Evolutionary conservation across 1,140 invertebrate species (phyloP), one percentile per base, ranked within the genome.

Genomic region (Sminthurides bifidus): DNA sequence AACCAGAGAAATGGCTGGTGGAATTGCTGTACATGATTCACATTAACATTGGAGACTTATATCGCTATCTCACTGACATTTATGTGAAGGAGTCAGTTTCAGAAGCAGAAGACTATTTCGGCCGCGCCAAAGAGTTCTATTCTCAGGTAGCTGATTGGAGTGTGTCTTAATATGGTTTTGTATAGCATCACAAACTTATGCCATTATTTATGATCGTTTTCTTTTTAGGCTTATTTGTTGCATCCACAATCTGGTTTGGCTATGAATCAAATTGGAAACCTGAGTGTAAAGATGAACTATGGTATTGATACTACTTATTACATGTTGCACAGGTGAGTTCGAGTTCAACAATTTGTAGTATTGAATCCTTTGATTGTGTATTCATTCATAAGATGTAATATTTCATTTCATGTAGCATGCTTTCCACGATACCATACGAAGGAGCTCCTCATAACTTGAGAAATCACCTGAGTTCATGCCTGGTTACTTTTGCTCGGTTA

Each of bases 311-410:
- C 62, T 26, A 51, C 43, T n/a, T 64, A 64, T 29, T 64, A 64
- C 33, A 62, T 64, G 23, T 43, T 64, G 27, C 54, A 64, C 52
- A 64, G 62, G 58, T 64, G 58, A 38, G n/a, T n/a, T n/a, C n/a
- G n/a, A n/a, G n/a, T 17, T 35, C 26, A 24, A 43, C 30, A 19
- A 29, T 54, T 27, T 27, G 41, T 24, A 8, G 12, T 52, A 35
- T 37, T 52, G 6, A n/a, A 19, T 12, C n/a, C 17, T 27, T 27
- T 49, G 12, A 3, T 44, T 44, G 4, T 17, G 15, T 14, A n/a
- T 6, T 23, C 33, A 15, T 44, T 43, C 26, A 10, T 5, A 12
- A 53, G 10, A 43, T 8, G 26, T 52, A 30, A 15, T 54, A 21
- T 54, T n/a, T 29, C 26, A 43, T 43, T 43, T 5, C 40, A 48